phyloP scores from a whole-genome alignment of 92 coral and sea anemone genomes.

The Isaurus tuberculatus region DNA sequence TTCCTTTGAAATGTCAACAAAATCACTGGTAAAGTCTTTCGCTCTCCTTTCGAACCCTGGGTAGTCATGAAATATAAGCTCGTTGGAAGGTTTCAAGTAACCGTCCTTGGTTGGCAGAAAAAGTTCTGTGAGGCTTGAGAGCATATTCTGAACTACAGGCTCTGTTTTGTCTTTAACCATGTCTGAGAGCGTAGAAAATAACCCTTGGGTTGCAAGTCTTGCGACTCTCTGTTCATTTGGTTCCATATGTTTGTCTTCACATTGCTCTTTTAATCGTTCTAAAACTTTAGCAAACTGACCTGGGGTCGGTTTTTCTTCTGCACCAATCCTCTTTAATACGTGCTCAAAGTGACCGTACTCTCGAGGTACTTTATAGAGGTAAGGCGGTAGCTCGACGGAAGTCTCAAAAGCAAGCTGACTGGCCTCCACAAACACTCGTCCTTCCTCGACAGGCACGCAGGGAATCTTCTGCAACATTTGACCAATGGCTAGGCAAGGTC shows the following conservation, averaged over 20 bases:
- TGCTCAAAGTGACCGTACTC: conserved; percentile 94
- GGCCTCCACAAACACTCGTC: conserved; percentile 82
- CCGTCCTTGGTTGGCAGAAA: conserved; percentile 92
- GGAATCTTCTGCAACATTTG: conserved; percentile 71
- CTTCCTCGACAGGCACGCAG: conserved; percentile 93
- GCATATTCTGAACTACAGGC: conserved; percentile 66
- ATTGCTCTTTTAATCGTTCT: conserved; percentile 80
- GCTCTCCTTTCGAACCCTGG: conserved; percentile 93
- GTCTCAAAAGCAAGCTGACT: conserved; percentile 87
- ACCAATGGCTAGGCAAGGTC: conserved; percentile 82
- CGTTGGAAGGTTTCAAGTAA: conserved; percentile 82
- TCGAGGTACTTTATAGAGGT: conserved; percentile 91
- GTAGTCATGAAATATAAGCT: conserved; percentile 87
- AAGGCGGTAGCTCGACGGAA: conserved; percentile 80
- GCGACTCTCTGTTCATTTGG: conserved; percentile 88
- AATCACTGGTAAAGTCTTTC: conserved; percentile 87
- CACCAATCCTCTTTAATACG: conserved; percentile 91
- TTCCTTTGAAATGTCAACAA: conserved; percentile 92
- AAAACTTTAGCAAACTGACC: conserved; percentile 83
- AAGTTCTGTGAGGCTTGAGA: conserved; percentile 69
- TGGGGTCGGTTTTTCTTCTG: conserved; percentile 88
- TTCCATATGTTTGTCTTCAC: conserved; percentile 86
- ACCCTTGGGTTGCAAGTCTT: conserved; percentile 80
- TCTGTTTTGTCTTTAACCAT: conserved; percentile 78
- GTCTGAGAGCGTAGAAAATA: conserved; percentile 81